A percentile compares a stretch with the other conserved stretches of the same genome.
phyloP scores from a whole-genome alignment of 2,113 vertebrate genomes.

The Prunella himalayana region DNA sequence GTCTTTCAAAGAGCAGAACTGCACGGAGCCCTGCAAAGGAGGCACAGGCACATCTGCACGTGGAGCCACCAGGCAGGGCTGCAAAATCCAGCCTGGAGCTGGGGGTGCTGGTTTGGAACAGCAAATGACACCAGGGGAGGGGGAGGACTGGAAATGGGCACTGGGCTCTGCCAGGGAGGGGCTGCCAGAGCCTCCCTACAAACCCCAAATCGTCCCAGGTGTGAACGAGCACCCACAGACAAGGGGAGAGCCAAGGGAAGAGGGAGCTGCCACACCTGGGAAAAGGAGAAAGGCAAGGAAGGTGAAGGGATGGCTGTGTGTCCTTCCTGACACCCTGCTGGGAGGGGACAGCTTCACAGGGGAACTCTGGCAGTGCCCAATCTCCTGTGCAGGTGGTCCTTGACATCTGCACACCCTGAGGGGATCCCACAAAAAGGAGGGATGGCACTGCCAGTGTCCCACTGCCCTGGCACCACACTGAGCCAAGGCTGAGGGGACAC shows the following conservation, averaged over 20 bases:
- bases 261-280: no score
- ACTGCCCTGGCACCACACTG: no score
- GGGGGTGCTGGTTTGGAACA: rapidly evolving
- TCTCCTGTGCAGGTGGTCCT: no score
- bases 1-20: rapidly evolving
- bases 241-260: no score
- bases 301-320: background rate
- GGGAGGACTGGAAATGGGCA: background rate
- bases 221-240: background rate
- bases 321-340: no score
- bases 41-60: no score
- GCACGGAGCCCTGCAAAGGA: background rate
- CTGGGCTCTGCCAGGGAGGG: background rate
- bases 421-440: no score
- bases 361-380: no score
- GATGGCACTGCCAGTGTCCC: no score
- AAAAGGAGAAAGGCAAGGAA: background rate
- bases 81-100: rapidly evolving
- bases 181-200: background rate
- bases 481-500: no score
- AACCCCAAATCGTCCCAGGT: background rate
- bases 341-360: no score
- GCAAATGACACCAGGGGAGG: background rate
- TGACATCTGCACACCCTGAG: no score
- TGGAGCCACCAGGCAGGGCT: background rate